phyloP scores from a whole-genome alignment of 2,888 invertebrate genomes.

The Dione vanillae region DNA sequence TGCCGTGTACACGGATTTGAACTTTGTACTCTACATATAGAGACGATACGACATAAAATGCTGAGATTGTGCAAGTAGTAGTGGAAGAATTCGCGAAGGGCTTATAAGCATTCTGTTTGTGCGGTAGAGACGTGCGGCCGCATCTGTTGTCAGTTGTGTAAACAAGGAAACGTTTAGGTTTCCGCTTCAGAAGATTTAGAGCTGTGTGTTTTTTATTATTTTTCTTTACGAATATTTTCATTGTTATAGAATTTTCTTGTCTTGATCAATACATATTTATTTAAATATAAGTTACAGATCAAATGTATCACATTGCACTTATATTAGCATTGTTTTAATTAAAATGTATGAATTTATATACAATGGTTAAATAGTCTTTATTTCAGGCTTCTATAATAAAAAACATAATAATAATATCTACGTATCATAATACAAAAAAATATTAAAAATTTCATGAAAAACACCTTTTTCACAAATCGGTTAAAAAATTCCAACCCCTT shows the following conservation, averaged over 20 bases:
- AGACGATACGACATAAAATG: conserved; percentile 34
- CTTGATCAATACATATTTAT: neutral
- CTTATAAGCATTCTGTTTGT: conserved; percentile 61
- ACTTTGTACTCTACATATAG: conserved; percentile 53
- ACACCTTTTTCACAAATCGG: conserved; percentile 18
- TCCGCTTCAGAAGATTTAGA: conserved; percentile 16
- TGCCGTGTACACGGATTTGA: conserved; percentile 45
- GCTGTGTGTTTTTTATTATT: conserved; percentile 13
- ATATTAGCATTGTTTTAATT: too few species aligned
- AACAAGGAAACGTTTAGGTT: conserved; percentile 23
- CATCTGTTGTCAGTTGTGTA: conserved; percentile 20
- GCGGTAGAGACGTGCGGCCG: conserved; percentile 30
- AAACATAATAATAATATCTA: neutral
- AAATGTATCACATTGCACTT: too few species aligned
- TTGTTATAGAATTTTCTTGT: neutral
- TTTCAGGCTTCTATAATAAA: too few species aligned
- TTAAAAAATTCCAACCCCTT: conserved; percentile 18
- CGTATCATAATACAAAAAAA: neutral
- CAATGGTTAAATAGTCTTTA: neutral
- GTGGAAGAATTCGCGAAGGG: conserved; percentile 65
- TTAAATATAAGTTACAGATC: too few species aligned
- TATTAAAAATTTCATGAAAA: conserved; percentile 8
- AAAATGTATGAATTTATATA: too few species aligned
- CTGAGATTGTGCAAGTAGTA: conserved; percentile 49
- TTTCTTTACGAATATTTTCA: neutral